A percentile compares a stretch with the other conserved stretches of the same genome.
Evolutionary conservation across 1,140 invertebrate species (phyloP).

Genomic region (Danaus melanippus): DNA sequence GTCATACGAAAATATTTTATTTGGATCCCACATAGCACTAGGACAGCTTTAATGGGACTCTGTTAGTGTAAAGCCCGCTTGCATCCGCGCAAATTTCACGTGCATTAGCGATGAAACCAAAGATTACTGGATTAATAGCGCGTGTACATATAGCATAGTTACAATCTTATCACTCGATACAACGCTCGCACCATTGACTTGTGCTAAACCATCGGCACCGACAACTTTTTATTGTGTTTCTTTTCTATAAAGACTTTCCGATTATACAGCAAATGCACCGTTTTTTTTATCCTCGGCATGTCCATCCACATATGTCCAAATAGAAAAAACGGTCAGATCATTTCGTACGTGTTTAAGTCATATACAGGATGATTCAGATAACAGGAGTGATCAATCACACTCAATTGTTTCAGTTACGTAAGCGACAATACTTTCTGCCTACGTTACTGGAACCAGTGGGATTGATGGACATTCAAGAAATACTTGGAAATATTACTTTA

Average conservation of each 20-base stretch:
- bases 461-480: slow-evolving; percentile 8
- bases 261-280: too few species aligned
- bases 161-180: slow-evolving; percentile 32
- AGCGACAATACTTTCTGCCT: slow-evolving; percentile 23
- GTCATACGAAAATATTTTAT: too few species aligned
- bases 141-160: slow-evolving; percentile 27
- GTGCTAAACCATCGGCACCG: not conserved
- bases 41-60: too few species aligned
- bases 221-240: too few species aligned
- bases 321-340: slow-evolving; percentile 6
- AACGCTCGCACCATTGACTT: slow-evolving; percentile 4
- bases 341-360: slow-evolving; percentile 16
- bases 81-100: slow-evolving; percentile 28
- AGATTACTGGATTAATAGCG: slow-evolving; percentile 39
- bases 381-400: slow-evolving; percentile 30
- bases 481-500: slow-evolving; percentile 2
- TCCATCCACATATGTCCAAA: too few species aligned
- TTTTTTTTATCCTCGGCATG: too few species aligned
- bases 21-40: too few species aligned
- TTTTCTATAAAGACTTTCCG: too few species aligned
- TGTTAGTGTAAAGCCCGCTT: too few species aligned
- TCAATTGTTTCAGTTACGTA: slow-evolving; percentile 27
- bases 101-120: slow-evolving; percentile 31
- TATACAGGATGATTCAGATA: slow-evolving; percentile 26
- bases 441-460: slow-evolving; percentile 18